These are phyloP conservation scores for Pangasianodon hypophthalmus DNA, from an alignment of 2,113 vertebrate genomes.

Conservation along the genomic window DNA sequence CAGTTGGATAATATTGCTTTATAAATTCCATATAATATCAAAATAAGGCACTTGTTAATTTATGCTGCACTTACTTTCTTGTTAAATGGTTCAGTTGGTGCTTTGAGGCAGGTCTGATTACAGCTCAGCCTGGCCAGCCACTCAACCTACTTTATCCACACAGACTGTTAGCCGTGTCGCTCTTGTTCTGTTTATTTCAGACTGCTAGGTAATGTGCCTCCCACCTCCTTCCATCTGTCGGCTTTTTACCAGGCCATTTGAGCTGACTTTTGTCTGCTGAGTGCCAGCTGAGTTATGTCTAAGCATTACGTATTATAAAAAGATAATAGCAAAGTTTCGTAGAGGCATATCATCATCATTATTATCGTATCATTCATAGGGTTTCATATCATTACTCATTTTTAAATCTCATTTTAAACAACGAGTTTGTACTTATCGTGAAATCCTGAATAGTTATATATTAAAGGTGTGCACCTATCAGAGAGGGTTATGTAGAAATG, in stretches of 20 bases:
- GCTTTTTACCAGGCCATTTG: slow-evolving; percentile 35
- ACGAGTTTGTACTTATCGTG: not conserved
- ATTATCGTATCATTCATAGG: not conserved
- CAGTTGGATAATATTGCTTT: not conserved
- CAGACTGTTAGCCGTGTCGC: slow-evolving; percentile 20
- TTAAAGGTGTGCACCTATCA: not conserved
- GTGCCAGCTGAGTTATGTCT: slow-evolving; percentile 30
- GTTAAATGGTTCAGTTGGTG: not conserved
- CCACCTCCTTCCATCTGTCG: slow-evolving; percentile 55
- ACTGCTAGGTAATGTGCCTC: slow-evolving; percentile 44
- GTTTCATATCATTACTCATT: not conserved
- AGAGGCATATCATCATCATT: not conserved
- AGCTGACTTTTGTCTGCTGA: slow-evolving; percentile 45
- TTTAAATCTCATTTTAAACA: not conserved
- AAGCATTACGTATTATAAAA: slow-evolving; percentile 33
- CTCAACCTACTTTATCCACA: slow-evolving; percentile 5
- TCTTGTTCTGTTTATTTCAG: slow-evolving; percentile 37
- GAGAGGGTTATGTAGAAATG: not conserved
- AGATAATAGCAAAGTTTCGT: slow-evolving; percentile 17
- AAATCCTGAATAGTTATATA: not conserved
- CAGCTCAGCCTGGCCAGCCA: slow-evolving; percentile 4
- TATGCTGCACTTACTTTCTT: not conserved
- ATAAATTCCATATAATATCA: not conserved
- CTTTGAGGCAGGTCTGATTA: slow-evolving; percentile 25
- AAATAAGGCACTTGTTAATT: not conserved